phyloP scores from a whole-genome alignment of 2,797 vertebrate genomes.

The Knipowitschia caucasica region DNA sequence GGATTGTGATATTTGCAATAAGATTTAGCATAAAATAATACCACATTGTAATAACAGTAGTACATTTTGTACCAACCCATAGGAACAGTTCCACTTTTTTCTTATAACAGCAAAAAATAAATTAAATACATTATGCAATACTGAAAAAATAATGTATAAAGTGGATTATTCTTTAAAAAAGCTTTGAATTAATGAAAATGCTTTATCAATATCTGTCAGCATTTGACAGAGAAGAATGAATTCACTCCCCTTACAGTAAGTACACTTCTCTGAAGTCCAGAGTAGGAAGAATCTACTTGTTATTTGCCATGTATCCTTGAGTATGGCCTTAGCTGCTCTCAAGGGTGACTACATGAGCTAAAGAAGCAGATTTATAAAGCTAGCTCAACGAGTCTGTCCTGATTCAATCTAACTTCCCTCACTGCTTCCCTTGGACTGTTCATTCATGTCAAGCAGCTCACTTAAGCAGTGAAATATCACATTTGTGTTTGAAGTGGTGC shows the following conservation, averaged over 20 bases:
- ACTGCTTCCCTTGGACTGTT: neutral
- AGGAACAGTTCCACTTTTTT: too few species aligned
- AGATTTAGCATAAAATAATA: too few species aligned
- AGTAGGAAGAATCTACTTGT: slow-evolving; percentile 8
- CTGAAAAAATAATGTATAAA: too few species aligned
- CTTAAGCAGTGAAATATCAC: neutral
- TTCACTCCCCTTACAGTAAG: neutral
- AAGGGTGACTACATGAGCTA: slow-evolving; percentile 21
- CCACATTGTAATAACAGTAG: too few species aligned
- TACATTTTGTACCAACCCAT: too few species aligned
- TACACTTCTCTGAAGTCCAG: neutral
- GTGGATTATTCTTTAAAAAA: too few species aligned
- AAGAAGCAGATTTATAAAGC: slow-evolving; percentile 31
- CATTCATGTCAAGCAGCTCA: neutral
- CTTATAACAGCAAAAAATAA: too few species aligned
- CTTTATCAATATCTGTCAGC: neutral
- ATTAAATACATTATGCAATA: too few species aligned
- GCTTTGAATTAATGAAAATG: too few species aligned
- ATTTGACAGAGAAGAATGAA: slow-evolving; percentile 4
- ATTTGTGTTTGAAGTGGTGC: neutral
- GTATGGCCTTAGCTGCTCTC: slow-evolving; percentile 13
- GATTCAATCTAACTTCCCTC: neutral
- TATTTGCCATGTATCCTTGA: slow-evolving; percentile 27
- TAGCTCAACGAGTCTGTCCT: slow-evolving; percentile 9
- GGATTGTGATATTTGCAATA: too few species aligned